Conservation (phyloP, 2,888 invertebrate genomes). For the Agrotis ipsilon region DNA sequence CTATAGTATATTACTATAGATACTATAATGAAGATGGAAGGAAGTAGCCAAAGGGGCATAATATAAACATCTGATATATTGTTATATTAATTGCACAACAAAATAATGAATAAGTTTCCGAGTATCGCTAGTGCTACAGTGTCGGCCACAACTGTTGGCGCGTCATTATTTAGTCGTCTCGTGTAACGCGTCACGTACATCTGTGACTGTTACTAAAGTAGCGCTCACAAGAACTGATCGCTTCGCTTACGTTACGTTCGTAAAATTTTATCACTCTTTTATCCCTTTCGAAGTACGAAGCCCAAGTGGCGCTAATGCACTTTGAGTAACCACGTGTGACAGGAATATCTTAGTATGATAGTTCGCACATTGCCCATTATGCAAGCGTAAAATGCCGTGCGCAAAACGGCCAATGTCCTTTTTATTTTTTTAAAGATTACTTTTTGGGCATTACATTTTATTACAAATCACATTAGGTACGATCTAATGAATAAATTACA, state of each 20-base stretch:
- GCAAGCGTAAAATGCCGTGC: background rate
- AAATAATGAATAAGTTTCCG: constrained; percentile 57
- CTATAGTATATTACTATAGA: no score
- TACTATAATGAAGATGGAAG: no score
- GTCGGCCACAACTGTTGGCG: constrained; percentile 69
- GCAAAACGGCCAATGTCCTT: constrained; percentile 4
- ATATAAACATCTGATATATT: background rate
- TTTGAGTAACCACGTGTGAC: constrained; percentile 47
- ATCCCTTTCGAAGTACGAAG: constrained; percentile 50
- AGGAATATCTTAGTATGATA: constrained; percentile 44
- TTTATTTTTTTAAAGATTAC: constrained; percentile 18
- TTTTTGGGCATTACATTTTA: constrained; percentile 17
- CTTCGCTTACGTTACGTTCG: constrained; percentile 49
- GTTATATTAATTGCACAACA: constrained; percentile 21
- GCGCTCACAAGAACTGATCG: constrained; percentile 62
- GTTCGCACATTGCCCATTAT: constrained; percentile 2
- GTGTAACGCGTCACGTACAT: constrained; percentile 74
- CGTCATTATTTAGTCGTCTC: constrained; percentile 77
- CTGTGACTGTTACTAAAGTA: constrained; percentile 69
- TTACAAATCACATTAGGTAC: constrained; percentile 8
- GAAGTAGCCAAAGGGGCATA: background rate
- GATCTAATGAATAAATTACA: constrained; percentile 43
- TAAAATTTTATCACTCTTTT: constrained; percentile 57
- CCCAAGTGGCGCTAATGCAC: constrained; percentile 56
- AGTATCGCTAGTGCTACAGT: constrained; percentile 63